These are phyloP conservation scores for Sceloporus undulatus DNA, from an alignment of 2,113 vertebrate species.

Conservation along the genomic window DNA sequence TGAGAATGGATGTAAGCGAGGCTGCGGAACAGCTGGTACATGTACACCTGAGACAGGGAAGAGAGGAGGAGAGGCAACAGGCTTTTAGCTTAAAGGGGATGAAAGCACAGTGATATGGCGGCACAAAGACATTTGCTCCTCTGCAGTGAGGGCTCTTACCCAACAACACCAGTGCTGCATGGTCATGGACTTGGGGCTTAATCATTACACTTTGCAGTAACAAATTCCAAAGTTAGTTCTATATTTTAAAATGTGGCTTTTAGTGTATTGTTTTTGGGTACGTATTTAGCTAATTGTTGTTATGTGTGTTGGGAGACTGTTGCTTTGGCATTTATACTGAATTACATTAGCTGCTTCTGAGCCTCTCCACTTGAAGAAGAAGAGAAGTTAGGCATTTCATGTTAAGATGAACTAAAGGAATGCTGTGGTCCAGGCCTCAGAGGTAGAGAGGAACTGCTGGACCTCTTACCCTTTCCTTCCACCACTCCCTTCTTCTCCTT, in stretches of 20 bases:
- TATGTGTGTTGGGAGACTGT: too few relatives aligned
- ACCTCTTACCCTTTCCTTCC: too few relatives aligned
- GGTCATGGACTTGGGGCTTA: background rate
- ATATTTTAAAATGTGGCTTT: background rate
- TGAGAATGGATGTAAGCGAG: conserved; percentile 97
- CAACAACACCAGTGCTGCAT: background rate
- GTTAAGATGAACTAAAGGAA: too few relatives aligned
- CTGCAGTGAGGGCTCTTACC: background rate
- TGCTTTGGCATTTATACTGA: too few relatives aligned
- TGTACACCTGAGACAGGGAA: conserved; percentile 82
- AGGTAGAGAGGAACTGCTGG: too few relatives aligned
- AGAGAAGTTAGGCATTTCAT: too few relatives aligned
- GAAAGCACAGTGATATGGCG: too few relatives aligned
- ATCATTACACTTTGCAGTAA: background rate
- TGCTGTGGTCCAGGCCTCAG: too few relatives aligned
- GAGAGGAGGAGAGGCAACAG: background rate
- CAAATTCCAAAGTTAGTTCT: background rate
- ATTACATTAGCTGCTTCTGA: too few relatives aligned
- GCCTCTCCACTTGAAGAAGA: too few relatives aligned
- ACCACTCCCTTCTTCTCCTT: too few relatives aligned
- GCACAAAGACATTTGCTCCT: background rate
- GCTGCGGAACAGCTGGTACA: conserved; percentile 97
- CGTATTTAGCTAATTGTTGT: background rate
- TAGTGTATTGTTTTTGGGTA: background rate
- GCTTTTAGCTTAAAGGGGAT: background rate